Conservation (phyloP, 2,888 invertebrate species). For the Calliopum simillimum region DNA sequence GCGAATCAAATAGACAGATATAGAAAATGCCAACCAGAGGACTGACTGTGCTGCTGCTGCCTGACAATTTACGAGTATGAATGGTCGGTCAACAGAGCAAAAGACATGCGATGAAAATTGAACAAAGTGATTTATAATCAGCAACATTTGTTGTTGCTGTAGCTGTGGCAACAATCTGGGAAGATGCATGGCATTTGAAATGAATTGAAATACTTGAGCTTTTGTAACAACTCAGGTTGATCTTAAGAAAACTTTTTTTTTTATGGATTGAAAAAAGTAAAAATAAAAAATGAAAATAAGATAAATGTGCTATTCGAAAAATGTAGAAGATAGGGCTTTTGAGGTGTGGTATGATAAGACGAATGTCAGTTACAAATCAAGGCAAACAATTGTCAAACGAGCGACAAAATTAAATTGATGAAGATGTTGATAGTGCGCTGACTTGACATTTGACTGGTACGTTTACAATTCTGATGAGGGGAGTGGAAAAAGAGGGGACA, state of each 20-base stretch:
- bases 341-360: constrained; percentile 21
- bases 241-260: no score
- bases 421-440: constrained; percentile 9
- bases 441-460: not conserved
- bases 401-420: constrained; percentile 37
- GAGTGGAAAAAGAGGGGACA: not conserved
- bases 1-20: no score
- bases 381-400: constrained; percentile 38
- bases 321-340: not conserved
- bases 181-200: not conserved
- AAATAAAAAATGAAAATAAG: not conserved
- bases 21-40: no score
- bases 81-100: constrained; percentile 13
- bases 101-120: constrained; percentile 16
- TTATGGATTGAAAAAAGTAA: not conserved
- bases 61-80: not conserved
- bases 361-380: constrained; percentile 41
- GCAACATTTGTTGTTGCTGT: no score
- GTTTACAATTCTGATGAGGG: not conserved
- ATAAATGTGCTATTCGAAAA: not conserved
- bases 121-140: constrained; percentile 30
- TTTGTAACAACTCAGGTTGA: not conserved
- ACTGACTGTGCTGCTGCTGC: not conserved
- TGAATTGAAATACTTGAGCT: not conserved
- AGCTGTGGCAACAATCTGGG: not conserved